Evolutionary conservation across 1,140 invertebrate genomes (phyloP).

Genomic region (Zophobas morio): DNA sequence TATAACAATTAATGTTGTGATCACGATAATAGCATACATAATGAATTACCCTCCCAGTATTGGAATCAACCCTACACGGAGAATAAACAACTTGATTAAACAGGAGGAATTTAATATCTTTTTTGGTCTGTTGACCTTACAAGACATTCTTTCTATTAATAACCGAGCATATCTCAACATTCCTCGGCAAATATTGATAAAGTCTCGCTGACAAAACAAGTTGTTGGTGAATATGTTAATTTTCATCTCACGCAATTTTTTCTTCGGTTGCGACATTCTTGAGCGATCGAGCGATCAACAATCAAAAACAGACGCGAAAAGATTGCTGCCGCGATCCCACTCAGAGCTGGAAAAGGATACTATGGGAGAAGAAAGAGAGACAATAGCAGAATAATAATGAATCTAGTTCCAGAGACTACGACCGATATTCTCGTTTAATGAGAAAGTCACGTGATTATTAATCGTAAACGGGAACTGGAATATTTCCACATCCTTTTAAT

Average conservation of each 20-base stretch:
- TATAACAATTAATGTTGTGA: constrained; percentile 1
- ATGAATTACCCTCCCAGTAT: background rate
- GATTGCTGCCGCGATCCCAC: background rate
- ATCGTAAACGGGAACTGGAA: background rate
- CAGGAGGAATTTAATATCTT: constrained; percentile 19
- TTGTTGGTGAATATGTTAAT: constrained; percentile 1
- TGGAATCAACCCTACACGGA: too few species aligned
- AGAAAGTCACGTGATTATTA: background rate
- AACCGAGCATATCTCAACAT: background rate
- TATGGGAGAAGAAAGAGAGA: background rate
- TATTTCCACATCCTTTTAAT: constrained; percentile 1
- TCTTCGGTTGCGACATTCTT: background rate
- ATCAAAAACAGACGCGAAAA: constrained; percentile 9
- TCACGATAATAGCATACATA: background rate
- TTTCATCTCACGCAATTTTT: background rate
- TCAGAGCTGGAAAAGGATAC: background rate
- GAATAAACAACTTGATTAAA: constrained; percentile 7
- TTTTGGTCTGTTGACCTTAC: constrained; percentile 8
- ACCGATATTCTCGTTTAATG: background rate
- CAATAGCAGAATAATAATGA: background rate
- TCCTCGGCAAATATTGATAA: constrained; percentile 6
- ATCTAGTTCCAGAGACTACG: background rate
- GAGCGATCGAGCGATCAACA: constrained; percentile 11
- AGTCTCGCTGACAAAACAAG: constrained; percentile 4
- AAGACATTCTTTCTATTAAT: constrained; percentile 29